A percentile compares a stretch with the other conserved stretches of the same genome.
These are phyloP conservation scores for Ptycholaimellus sp. DNA, from an alignment of 2,888 invertebrate species.

Conservation along the genomic window DNA sequence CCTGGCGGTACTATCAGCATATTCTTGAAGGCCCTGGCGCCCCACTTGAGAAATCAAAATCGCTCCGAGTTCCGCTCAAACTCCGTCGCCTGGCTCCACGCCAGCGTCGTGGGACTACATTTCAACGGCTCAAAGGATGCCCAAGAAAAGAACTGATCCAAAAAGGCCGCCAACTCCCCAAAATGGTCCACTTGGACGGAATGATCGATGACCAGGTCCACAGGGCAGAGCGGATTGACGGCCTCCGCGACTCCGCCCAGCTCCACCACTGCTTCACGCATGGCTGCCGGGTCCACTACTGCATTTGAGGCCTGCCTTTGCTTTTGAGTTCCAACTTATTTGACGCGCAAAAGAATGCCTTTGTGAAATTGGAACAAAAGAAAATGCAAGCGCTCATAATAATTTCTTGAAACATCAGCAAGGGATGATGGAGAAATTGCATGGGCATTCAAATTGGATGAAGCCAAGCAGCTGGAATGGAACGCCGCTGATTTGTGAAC, in stretches of 20 bases:
- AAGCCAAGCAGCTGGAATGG: too few species aligned
- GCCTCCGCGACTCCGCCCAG: conserved; percentile 62
- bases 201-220: conserved; percentile 87
- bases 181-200: conserved; percentile 82
- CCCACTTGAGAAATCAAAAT: conserved; percentile 90
- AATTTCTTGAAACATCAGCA: too few species aligned
- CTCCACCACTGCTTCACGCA: conserved; percentile 67
- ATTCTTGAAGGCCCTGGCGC: conserved; percentile 69
- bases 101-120: conserved; percentile 52
- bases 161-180: conserved; percentile 26
- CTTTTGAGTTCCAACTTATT: too few species aligned
- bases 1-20: conserved; percentile 91
- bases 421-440: too few species aligned
- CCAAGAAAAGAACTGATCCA: too few species aligned
- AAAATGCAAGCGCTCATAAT: too few species aligned
- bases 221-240: conserved; percentile 83
- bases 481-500: too few species aligned
- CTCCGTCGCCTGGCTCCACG: conserved; percentile 71
- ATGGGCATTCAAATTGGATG: too few species aligned
- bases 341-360: too few species aligned
- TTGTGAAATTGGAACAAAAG: too few species aligned
- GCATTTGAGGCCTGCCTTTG: too few species aligned
- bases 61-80: conserved; percentile 78
- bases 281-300: conserved; percentile 88
- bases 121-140: too few species aligned